Conservation (phyloP, 2,113 vertebrate species). For the Camelus dromedarius region DNA sequence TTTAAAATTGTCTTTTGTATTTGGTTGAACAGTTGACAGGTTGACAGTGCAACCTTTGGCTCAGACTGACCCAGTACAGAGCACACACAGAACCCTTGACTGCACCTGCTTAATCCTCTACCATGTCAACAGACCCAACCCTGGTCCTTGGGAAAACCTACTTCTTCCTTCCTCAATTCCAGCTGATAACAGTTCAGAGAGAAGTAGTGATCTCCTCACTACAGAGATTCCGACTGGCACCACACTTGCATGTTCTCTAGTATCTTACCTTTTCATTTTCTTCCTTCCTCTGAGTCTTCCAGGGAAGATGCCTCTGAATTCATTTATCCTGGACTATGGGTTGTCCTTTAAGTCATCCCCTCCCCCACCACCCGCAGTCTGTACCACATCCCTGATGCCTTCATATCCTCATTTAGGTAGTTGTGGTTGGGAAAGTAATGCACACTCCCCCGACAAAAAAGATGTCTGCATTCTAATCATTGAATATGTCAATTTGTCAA, state of each 20-base stretch:
- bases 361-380: background rate
- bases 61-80: too few species aligned
- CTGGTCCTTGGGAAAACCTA: background rate
- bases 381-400: background rate
- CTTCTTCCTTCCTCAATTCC: background rate
- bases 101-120: background rate
- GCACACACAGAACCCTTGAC: fast-evolving
- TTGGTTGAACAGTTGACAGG: fast-evolving
- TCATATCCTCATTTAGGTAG: background rate
- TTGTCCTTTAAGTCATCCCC: background rate
- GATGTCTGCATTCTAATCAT: background rate
- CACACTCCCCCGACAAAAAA: fast-evolving
- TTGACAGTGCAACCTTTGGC: background rate
- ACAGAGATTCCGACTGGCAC: background rate
- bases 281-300: background rate
- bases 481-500: background rate
- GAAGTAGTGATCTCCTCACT: background rate
- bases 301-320: background rate
- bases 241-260: too few species aligned
- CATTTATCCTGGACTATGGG: background rate
- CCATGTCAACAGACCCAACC: background rate
- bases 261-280: background rate
- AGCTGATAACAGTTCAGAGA: background rate
- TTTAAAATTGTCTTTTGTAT: background rate
- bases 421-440: background rate